Percentiles rank a stretch among this genome's conserved stretches.
Conservation (phyloP, 2,113 vertebrate species). For the Vulpes vulpes region DNA sequence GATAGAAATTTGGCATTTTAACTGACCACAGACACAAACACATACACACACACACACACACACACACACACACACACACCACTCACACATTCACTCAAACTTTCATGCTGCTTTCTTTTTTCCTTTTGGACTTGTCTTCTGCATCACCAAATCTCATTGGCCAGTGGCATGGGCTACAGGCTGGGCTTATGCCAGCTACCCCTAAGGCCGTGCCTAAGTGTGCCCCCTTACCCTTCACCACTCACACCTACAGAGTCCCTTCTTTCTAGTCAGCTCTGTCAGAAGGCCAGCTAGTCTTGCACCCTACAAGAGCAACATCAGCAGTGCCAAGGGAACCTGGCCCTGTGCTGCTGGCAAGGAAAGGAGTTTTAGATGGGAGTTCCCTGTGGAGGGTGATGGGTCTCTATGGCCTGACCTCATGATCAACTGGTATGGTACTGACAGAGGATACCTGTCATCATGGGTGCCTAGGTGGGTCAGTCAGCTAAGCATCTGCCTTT, state of each 20-base stretch:
- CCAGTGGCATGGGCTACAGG: background rate
- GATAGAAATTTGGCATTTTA: background rate
- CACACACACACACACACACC: too few species aligned
- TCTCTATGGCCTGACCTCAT: background rate
- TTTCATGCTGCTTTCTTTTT: background rate
- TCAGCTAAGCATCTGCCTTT: too few species aligned
- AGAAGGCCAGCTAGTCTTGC: background rate
- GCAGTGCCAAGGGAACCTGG: background rate
- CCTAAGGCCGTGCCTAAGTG: background rate
- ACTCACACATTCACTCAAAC: background rate
- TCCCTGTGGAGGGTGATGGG: background rate
- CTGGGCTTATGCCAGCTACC: background rate
- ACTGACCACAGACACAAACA: background rate
- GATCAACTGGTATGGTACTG: fast-evolving
- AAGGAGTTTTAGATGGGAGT: background rate
- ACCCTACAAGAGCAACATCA: background rate
- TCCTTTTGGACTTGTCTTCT: background rate
- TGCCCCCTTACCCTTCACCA: background rate
- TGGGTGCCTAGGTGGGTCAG: background rate
- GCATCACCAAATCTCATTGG: background rate
- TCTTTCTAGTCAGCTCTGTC: background rate
- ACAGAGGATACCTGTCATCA: background rate
- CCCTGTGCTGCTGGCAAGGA: background rate
- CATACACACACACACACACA: too few species aligned
- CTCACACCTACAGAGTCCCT: background rate